phyloP scores from a whole-genome alignment of 2,113 vertebrate species.

The Arvicanthis niloticus region DNA sequence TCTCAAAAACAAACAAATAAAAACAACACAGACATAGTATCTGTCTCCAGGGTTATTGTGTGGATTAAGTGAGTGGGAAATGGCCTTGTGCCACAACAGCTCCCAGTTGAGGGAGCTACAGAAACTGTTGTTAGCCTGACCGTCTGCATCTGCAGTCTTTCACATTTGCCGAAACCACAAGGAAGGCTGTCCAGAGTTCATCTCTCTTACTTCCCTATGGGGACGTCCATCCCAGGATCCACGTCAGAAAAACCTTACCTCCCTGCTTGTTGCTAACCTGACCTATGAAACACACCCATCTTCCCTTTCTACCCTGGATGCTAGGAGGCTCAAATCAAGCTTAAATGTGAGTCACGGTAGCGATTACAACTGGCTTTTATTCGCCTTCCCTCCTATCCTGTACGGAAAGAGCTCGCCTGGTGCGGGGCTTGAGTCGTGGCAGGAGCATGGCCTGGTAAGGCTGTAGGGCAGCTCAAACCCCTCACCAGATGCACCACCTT shows the following conservation, averaged over 20 bases:
- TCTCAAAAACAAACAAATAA: not conserved
- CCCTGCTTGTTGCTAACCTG: not conserved
- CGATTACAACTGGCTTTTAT: not conserved
- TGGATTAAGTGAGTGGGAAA: not conserved
- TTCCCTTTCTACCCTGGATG: conserved; percentile 15
- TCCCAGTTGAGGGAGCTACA: not conserved
- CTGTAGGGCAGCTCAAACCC: not conserved
- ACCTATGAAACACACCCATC: not conserved
- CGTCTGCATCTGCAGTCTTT: not conserved
- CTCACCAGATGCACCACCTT: not conserved
- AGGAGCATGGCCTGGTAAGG: too few relatives aligned
- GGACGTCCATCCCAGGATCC: not conserved
- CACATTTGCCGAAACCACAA: not conserved
- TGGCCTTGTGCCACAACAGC: not conserved
- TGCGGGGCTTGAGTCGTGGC: too few relatives aligned
- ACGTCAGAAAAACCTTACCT: not conserved
- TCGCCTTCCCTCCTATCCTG: not conserved
- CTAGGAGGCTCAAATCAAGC: conserved; percentile 51
- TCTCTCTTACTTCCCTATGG: not conserved
- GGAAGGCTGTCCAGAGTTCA: not conserved
- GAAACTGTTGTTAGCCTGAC: not conserved
- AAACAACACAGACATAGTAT: not conserved
- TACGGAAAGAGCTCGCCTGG: not conserved
- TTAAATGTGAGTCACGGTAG: not conserved
- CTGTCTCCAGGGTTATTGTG: not conserved